Evolutionary conservation across 2,888 invertebrate genomes (phyloP).

Genomic region (Clitarchus hookeri): DNA sequence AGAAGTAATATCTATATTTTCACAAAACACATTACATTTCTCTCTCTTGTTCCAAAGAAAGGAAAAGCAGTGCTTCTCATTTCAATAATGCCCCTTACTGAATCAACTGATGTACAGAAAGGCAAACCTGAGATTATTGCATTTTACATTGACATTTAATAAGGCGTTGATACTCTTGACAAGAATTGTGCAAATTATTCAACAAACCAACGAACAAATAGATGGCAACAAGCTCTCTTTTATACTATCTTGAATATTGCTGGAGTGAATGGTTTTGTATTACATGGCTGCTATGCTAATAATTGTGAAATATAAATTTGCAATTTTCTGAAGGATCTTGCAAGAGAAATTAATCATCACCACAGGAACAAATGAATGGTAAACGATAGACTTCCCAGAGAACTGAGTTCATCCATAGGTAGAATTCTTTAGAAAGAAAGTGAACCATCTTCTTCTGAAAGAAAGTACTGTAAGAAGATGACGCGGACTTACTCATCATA

Average conservation of each 20-base stretch:
- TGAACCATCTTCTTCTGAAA: too few species aligned
- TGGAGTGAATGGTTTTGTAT: background rate
- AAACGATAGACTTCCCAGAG: too few species aligned
- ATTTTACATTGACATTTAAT: constrained; percentile 45
- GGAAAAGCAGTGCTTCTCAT: constrained; percentile 43
- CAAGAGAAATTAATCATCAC: too few species aligned
- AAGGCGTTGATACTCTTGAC: constrained; percentile 44
- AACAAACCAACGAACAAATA: background rate
- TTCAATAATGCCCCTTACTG: constrained; percentile 37
- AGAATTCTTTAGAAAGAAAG: too few species aligned
- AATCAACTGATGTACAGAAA: constrained; percentile 29
- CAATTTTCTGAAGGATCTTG: too few species aligned
- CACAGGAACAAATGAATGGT: too few species aligned
- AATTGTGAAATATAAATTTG: background rate
- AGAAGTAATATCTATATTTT: constrained; percentile 42
- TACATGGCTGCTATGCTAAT: background rate
- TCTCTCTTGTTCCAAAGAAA: constrained; percentile 43
- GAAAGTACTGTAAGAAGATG: too few species aligned
- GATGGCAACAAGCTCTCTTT: background rate
- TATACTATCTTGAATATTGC: background rate
- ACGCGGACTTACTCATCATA: too few species aligned
- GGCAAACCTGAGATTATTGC: constrained; percentile 45
- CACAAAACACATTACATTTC: constrained; percentile 40
- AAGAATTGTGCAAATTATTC: constrained; percentile 40
- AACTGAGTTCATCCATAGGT: too few species aligned